Base-by-base conservation (phyloP, 2,113 vertebrate species). In the Otocyon megalotis region DNA sequence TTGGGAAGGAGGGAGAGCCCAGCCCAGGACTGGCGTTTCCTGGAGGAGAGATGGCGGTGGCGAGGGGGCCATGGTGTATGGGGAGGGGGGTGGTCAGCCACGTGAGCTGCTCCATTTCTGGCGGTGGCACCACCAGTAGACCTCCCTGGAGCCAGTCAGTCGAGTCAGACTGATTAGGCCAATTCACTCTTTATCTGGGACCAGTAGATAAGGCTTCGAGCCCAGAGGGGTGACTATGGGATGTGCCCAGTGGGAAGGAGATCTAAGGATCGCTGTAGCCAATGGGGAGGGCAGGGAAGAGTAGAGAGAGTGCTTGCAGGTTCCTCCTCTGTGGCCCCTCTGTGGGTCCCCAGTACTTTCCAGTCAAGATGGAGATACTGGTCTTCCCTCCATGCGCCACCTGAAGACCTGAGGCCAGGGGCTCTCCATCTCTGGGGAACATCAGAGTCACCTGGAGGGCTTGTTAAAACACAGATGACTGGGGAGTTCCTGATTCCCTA, bases 131-230 rank as follows among this genome's bases (percentile, higher is more conserved):
- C 96, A 58, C 8, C 9, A 12, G 65, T 94, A 90, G 88, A 82
- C 87, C 85, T 97, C 94, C 50, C 77, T 96, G 97, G 97, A 98
- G 98, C 94, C 98, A 97, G 94, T 53, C 92, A 93, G 98, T 97
- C 95, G 63, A 50, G 97, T 69, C 83, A 0, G 90, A 53, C 98
- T 97, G 97, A 98, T 98, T 98, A 97, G 60, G n/a, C 67, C 96
- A 94, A 97, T 90, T 97, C 76, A 84, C 32, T 96, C 26, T 69
- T 97, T 97, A 98, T 97, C 97, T 98, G 81, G 37, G 74, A 48
- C 24, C 30, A 30, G 43, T 58, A 88, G 96, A 98, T 97, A 98
- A 97, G 89, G 77, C 71, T 72, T 71, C 0, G 8, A 94, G 53
- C 56, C 77, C n/a, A 58, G 76, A 88, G 77, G 43, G 20, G 79